Evolutionary conservation across 2,888 invertebrate genomes (phyloP), one percentile per base, ranked within the genome.

Genomic region (Operophtera brumata): DNA sequence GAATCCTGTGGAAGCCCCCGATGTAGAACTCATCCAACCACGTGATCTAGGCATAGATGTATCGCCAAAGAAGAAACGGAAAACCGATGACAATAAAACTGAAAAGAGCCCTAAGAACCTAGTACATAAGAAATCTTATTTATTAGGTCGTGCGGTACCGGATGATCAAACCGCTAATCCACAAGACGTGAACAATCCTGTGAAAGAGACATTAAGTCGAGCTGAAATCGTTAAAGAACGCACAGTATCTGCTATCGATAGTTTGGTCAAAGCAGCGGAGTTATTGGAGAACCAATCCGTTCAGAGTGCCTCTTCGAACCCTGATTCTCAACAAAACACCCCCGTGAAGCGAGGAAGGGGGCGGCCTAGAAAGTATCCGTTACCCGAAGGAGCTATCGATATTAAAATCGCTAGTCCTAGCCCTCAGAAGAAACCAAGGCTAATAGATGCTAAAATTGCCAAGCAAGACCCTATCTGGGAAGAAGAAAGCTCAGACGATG

Each of bases 261-360:
- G 74, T 67, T 78, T 90, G 50, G 90, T 89, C 0, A 88, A 87
- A 77, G 90, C 89, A 37, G 90, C 90, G 5, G 90, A 89, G 57
- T 66, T 90, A 51, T 74, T 90, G 35, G 90, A 90, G 66, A 86
- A 78, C 41, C 88, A 86, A 62, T 77, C 80, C 11, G 84, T 68
- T 46, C 59, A 61, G 40, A 69, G 56, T 51, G 59, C 68, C 30
- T 57, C 65, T n/a, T 63, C 63, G 26, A 72, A 62, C 41, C 44
- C 71, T 25, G 74, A 76, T 39, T 69, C 64, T 51, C 70, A 75
- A 43, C 70, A 73, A 50, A 77, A 60, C 57, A 83, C 86, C 20
- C 84, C 89, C 1, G 67, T 79, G 1, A 90, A 90, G 63, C 78
- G 90, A 62, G 90, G 90, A 14, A 73, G 90, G 54, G 90, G 90